Evolutionary conservation across 2,113 vertebrate genomes (phyloP).

Genomic region (Microtus montanus): DNA sequence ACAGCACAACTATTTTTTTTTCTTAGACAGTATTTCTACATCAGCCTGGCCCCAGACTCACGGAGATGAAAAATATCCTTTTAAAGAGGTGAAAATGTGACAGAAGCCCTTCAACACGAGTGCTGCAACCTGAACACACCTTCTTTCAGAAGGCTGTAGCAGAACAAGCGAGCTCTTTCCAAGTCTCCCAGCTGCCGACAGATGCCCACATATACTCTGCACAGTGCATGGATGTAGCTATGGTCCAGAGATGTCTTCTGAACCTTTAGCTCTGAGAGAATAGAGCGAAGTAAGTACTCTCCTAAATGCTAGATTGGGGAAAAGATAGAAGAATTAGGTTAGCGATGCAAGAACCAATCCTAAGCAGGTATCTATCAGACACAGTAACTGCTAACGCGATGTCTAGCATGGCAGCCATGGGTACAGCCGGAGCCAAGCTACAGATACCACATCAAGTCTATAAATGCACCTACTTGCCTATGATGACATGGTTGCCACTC

Average conservation of each 20-base stretch:
- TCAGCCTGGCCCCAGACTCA: not conserved
- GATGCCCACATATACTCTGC: slow-evolving; percentile 92
- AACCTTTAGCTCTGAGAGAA: slow-evolving; percentile 89
- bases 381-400: accelerated
- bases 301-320: slow-evolving; percentile 81
- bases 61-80: not conserved
- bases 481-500: no score
- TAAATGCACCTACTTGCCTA: no score
- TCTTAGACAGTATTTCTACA: not conserved
- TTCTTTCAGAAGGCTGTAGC: slow-evolving; percentile 93
- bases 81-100: not conserved
- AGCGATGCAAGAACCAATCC: not conserved
- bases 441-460: not conserved
- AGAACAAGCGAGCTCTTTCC: slow-evolving; percentile 92
- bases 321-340: not conserved
- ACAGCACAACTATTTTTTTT: not conserved
- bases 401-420: not conserved
- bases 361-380: not conserved
- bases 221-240: slow-evolving; percentile 89
- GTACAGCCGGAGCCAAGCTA: accelerated
- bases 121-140: slow-evolving; percentile 80
- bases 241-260: slow-evolving; percentile 82
- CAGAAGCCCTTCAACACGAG: accelerated
- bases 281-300: slow-evolving; percentile 86
- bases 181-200: slow-evolving; percentile 91